Conservation (phyloP, 2,888 invertebrate species). For the Leistus spinibarbis region DNA sequence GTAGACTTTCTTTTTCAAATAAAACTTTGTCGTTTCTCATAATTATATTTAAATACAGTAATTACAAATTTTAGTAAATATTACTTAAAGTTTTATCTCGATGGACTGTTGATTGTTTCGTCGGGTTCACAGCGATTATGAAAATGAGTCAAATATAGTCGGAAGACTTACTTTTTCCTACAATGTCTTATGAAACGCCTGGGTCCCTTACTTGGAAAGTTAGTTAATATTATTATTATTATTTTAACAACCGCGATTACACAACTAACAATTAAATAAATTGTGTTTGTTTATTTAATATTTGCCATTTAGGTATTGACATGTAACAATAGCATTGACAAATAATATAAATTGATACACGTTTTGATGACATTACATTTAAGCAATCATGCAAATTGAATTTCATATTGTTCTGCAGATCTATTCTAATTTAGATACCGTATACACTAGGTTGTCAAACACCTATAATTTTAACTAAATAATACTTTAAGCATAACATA, state of each 20-base stretch:
- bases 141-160: background rate
- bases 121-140: background rate
- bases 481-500: too few species aligned
- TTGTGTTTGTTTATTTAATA: background rate
- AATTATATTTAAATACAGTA: slow-evolving; percentile 32
- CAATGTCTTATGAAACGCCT: background rate
- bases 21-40: slow-evolving; percentile 29
- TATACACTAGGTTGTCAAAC: too few species aligned
- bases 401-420: background rate
- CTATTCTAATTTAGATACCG: too few species aligned
- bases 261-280: background rate
- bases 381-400: background rate
- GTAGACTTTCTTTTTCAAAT: slow-evolving; percentile 28
- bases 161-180: background rate
- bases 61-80: slow-evolving; percentile 26
- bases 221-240: background rate
- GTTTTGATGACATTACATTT: too few species aligned
- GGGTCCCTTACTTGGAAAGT: background rate
- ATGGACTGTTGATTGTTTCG: background rate
- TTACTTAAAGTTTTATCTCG: slow-evolving; percentile 27
- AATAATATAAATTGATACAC: too few species aligned
- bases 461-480: too few species aligned
- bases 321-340: background rate
- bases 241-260: background rate
- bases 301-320: background rate